Evolutionary conservation across 35 echinoderm and acorn worm genomes (phyloP).

Genomic region (Heliocidaris tuberculata): DNA sequence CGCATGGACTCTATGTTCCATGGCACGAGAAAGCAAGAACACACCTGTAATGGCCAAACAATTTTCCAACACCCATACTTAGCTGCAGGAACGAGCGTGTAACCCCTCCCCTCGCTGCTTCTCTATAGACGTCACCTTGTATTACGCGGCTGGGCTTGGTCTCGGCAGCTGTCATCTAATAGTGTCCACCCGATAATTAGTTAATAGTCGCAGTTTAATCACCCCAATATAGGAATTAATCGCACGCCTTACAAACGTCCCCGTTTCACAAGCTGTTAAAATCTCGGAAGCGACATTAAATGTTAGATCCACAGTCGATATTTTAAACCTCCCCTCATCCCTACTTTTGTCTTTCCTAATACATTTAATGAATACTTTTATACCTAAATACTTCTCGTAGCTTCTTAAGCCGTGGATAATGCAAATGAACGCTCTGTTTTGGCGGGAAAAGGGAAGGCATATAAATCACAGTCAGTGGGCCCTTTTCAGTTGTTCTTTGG

Average conservation of each 20-base stretch:
- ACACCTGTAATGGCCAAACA: conserved; percentile 19
- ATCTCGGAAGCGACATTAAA: neutral
- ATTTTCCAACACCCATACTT: neutral
- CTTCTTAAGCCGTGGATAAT: conserved; percentile 33
- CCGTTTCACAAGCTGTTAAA: neutral
- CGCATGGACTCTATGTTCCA: too few relatives aligned
- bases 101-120: neutral
- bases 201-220: conserved; percentile 38
- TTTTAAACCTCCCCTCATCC: neutral
- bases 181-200: conserved; percentile 39
- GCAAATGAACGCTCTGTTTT: conserved; percentile 2
- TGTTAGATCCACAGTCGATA: neutral
- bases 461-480: neutral
- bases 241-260: conserved; percentile 5
- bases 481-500: neutral
- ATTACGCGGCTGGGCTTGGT: conserved; percentile 23
- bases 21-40: neutral
- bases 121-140: neutral
- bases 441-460: neutral
- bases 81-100: neutral
- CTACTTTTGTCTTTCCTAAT: conserved; percentile 22
- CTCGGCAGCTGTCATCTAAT: conserved; percentile 14
- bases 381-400: conserved; percentile 20
- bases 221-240: conserved; percentile 20
- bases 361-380: conserved; percentile 19